These are phyloP conservation scores for Drosophila testacea DNA, from an alignment of 2,888 invertebrate species.

Conservation along the genomic window DNA sequence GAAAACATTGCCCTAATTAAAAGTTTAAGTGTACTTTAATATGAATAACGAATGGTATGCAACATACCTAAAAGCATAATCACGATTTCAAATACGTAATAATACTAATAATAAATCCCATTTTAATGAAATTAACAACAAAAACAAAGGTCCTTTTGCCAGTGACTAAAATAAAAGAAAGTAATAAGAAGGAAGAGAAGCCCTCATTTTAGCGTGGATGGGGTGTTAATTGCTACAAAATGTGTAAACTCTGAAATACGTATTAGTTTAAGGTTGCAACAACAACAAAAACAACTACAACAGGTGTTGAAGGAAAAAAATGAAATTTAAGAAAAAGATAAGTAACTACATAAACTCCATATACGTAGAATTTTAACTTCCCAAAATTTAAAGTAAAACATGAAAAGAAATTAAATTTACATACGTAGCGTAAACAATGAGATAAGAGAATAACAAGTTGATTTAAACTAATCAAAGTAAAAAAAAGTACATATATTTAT, in stretches of 20 bases:
- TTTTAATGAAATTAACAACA: conserved; percentile 34
- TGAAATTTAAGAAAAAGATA: conserved; percentile 16
- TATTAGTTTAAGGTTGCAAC: conserved; percentile 84
- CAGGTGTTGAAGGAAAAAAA: conserved; percentile 15
- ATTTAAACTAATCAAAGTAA: conserved; percentile 54
- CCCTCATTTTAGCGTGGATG: conserved; percentile 16
- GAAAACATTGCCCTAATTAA: conserved; percentile 69
- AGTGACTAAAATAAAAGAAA: conserved; percentile 75
- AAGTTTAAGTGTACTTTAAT: conserved; percentile 61
- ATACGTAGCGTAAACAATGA: conserved; percentile 46
- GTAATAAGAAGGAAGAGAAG: conserved; percentile 24
- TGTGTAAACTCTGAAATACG: conserved; percentile 81
- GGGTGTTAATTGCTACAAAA: conserved; percentile 34
- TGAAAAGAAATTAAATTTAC: conserved; percentile 30
- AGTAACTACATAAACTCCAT: conserved; percentile 57
- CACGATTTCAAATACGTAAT: conserved; percentile 81
- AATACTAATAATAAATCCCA: conserved; percentile 46
- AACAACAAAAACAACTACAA: conserved; percentile 55
- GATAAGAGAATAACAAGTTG: conserved; percentile 53
- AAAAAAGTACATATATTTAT: conserved; percentile 61
- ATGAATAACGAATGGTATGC: conserved; percentile 73
- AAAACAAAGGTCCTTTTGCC: conserved; percentile 75
- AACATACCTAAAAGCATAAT: conserved; percentile 81
- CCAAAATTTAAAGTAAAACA: conserved; percentile 61
- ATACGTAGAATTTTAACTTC: conserved; percentile 78